phyloP scores from a whole-genome alignment of 2,888 invertebrate species.

The Protonemura montana region DNA sequence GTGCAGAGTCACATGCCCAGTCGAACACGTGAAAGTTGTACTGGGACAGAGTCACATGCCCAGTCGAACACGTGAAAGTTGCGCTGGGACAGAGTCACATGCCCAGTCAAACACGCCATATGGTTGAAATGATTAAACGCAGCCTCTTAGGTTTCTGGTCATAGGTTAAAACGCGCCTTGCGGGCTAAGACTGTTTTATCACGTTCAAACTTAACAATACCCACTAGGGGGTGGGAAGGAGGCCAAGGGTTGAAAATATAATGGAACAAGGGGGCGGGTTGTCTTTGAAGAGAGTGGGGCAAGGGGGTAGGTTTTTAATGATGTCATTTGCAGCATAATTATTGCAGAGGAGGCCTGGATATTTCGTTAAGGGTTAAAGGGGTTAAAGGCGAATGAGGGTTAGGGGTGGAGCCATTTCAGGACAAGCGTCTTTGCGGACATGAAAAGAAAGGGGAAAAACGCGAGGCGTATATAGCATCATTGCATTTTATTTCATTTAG shows the following conservation, averaged over 20 bases:
- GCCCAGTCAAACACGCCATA: too few relatives aligned
- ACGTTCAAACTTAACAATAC: neutral
- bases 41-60: too few relatives aligned
- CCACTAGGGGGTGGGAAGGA: neutral
- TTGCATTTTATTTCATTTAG: neutral
- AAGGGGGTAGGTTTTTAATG: neutral
- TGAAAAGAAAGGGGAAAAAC: neutral
- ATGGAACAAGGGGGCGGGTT: too few relatives aligned
- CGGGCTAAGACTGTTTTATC: neutral
- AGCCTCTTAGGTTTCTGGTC: neutral
- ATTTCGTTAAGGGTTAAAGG: neutral
- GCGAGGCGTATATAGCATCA: neutral
- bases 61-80: too few relatives aligned
- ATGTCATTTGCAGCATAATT: constrained; percentile 12
- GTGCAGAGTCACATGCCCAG: too few relatives aligned
- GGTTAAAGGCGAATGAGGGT: neutral
- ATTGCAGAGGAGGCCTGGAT: neutral
- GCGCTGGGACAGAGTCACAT: too few relatives aligned
- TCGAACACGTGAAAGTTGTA: too few relatives aligned
- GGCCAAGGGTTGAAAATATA: neutral
- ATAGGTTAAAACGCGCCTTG: neutral
- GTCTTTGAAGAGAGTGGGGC: neutral
- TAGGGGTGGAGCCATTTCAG: neutral
- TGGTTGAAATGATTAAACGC: too few relatives aligned
- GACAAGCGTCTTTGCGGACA: neutral